Evolutionary conservation across 1,140 invertebrate species (phyloP), one percentile per base, ranked within the genome.

Genomic region (Nixonia krombeini): DNA sequence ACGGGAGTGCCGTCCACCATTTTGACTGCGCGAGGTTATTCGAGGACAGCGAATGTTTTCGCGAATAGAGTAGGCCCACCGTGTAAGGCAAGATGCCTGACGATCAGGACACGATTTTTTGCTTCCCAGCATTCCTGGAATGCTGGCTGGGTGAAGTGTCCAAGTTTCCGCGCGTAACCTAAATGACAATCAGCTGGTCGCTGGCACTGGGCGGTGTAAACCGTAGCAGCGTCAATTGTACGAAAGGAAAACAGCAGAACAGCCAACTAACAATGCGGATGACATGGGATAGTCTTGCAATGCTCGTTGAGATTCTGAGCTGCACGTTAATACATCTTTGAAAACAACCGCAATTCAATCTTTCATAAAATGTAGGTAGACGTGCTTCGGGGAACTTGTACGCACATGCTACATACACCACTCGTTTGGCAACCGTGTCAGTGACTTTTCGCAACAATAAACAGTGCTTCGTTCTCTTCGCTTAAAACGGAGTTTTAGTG

Each of bases 1-100:
- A 63, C 75, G 79, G 80, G 79, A 82, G 80, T 81, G 79, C 71
- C 80, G 79, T 77, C 81, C 80, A 80, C 82, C 82, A 84, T 84
- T 82, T 84, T 84, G 80, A 62, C 65, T 79, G 75, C 73, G 75
- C 76, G 67, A 81, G 77, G 78, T 83, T 81, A 80, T 80, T 81
- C 69, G 53, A 44, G 23, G 18, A 45, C 21, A 31, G 21, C 37
- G 15, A 33, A 38, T 52, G 42, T 58, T 62, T 56, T 41, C 45
- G 44, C 47, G 25, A 23, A 40, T 38, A 26, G 37, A 12, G 8
- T 25, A 21, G 10, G n/a, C 0, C 21, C 38, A 4, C n/a, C n/a
- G 25, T 12, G 25, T 2, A 26, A 38, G 29, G 7, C 38, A 46
- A 26, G 13, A 28, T 47, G 9, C 18, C 15, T 21, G 15, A 35